A percentile compares a stretch with the other conserved stretches of the same genome.
Evolutionary conservation across 2,113 vertebrate species (phyloP).

Genomic region (Erinaceus europaeus): DNA sequence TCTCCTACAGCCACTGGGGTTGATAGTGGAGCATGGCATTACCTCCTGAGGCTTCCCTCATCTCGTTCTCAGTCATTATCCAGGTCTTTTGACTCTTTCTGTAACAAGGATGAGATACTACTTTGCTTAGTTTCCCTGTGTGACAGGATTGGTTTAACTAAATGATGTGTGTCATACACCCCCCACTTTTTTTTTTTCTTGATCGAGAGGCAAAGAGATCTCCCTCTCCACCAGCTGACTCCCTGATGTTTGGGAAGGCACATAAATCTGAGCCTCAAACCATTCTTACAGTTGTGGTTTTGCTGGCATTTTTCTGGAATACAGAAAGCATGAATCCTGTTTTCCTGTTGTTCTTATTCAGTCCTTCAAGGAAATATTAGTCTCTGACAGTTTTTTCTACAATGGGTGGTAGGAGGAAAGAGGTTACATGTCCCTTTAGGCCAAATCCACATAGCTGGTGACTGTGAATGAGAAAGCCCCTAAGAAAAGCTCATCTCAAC

Average conservation of each 20-base stretch:
- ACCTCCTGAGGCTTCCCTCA: background rate
- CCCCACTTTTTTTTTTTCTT: background rate
- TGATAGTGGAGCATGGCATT: no score
- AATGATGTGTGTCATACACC: background rate
- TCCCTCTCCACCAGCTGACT: background rate
- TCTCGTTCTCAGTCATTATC: background rate
- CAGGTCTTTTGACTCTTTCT: background rate
- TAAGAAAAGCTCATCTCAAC: background rate
- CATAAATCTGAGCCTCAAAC: background rate
- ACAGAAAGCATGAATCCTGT: background rate
- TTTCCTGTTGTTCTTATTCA: background rate
- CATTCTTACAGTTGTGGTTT: background rate
- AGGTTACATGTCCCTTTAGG: background rate
- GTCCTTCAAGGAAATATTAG: background rate
- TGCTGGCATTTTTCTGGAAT: constrained; percentile 12
- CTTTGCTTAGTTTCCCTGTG: background rate
- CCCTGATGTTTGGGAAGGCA: constrained; percentile 5
- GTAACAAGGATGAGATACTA: background rate
- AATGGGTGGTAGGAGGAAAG: background rate
- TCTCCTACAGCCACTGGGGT: background rate
- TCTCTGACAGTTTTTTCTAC: background rate
- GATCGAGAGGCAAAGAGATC: background rate
- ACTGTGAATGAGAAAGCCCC: background rate
- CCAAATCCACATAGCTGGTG: background rate
- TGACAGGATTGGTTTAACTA: background rate